Evolutionary conservation across 2,797 vertebrate genomes (phyloP).

Genomic region (Champsocephalus esox): DNA sequence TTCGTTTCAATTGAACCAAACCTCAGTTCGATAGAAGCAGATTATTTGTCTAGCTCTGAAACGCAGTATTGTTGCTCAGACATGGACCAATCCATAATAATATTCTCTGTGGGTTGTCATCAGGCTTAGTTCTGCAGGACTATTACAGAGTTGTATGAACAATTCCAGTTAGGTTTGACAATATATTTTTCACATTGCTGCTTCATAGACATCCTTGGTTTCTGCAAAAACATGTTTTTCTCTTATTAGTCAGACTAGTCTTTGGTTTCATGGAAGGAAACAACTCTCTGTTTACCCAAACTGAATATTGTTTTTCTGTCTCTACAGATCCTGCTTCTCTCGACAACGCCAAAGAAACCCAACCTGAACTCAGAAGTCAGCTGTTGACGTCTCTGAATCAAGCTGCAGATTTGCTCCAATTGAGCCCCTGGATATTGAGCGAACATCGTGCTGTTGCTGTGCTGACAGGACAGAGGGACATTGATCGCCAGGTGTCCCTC

Average conservation of each 20-base stretch:
- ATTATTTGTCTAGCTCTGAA: background rate
- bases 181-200: background rate
- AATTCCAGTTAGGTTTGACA: too few relatives aligned
- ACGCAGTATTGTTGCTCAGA: background rate
- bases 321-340: slow-evolving; percentile 42
- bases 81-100: background rate
- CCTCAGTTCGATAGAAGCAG: background rate
- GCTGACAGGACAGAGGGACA: slow-evolving; percentile 41
- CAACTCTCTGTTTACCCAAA: background rate
- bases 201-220: background rate
- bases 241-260: background rate
- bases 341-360: slow-evolving; percentile 20
- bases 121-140: too few relatives aligned
- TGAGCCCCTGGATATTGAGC: slow-evolving; percentile 10
- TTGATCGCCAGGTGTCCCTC: slow-evolving; percentile 37
- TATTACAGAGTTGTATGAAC: too few relatives aligned
- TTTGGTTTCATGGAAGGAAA: background rate
- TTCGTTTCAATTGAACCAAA: background rate
- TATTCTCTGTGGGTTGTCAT: background rate
- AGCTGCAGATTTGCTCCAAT: slow-evolving; percentile 12
- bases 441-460: slow-evolving; percentile 16
- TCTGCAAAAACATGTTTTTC: background rate
- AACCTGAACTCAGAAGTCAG: slow-evolving; percentile 15
- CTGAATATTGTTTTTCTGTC: slow-evolving; percentile 5
- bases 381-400: background rate